A percentile compares a stretch with the other conserved stretches of the same genome.
These are phyloP conservation scores for Girardia tigrina DNA, from an alignment of 2,888 invertebrate genomes.

Conservation along the genomic window DNA sequence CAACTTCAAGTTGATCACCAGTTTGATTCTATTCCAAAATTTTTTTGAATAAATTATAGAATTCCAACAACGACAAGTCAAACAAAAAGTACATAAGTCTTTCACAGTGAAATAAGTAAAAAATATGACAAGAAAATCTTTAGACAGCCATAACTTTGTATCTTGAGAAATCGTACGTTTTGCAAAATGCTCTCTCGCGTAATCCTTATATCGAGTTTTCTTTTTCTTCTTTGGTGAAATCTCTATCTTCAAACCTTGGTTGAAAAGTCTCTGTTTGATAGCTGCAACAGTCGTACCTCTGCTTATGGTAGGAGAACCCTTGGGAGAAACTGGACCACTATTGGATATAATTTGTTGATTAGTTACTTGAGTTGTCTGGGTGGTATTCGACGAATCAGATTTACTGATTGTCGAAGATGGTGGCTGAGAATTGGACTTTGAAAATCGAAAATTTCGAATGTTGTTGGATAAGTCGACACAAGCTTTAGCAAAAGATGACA, in stretches of 20 bases:
- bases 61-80: constrained; percentile 53
- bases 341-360: not conserved
- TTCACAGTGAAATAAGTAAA: constrained; percentile 56
- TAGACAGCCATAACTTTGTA: constrained; percentile 60
- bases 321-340: not conserved
- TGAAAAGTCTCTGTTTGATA: constrained; percentile 37
- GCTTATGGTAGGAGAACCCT: not conserved
- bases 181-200: constrained; percentile 26
- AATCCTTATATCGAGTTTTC: constrained; percentile 36
- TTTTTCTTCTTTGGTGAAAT: constrained; percentile 31
- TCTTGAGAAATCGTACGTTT: constrained; percentile 36
- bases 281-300: constrained; percentile 36
- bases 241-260: constrained; percentile 37
- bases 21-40: constrained; percentile 27
- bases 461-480: constrained; percentile 50
- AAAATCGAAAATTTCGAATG: constrained; percentile 41
- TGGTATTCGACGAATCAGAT: not conserved
- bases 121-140: constrained; percentile 68
- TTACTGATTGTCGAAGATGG: not conserved
- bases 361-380: not conserved
- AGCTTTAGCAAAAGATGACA: constrained; percentile 40
- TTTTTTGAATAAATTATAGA: constrained; percentile 15
- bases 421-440: constrained; percentile 27
- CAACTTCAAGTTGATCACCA: constrained; percentile 14
- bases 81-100: constrained; percentile 67